A percentile compares a stretch with the other conserved stretches of the same genome.
These are phyloP conservation scores for Tetrao urogallus DNA, from an alignment of 2,113 vertebrate species.

Conservation along the genomic window DNA sequence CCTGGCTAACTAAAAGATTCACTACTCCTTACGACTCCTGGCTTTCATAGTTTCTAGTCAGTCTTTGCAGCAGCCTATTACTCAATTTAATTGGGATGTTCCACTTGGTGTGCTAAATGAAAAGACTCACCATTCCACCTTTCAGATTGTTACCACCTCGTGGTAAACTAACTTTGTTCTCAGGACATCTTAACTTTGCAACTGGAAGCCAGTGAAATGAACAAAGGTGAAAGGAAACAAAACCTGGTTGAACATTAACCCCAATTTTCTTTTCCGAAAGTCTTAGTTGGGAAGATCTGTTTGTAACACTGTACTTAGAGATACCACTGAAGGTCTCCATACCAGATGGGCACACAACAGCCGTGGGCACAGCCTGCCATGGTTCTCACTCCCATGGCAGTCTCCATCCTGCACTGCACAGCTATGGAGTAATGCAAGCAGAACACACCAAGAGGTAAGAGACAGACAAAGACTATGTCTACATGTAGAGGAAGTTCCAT, in stretches of 20 bases:
- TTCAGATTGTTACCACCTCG: neutral
- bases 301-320: neutral
- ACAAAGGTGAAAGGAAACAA: neutral
- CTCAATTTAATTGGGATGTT: conserved; percentile 23
- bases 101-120: neutral
- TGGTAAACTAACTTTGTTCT: neutral
- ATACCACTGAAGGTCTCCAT: conserved; percentile 35
- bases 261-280: neutral
- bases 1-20: conserved; percentile 25
- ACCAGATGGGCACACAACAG: neutral
- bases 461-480: neutral
- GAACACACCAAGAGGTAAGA: conserved; percentile 26
- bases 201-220: neutral
- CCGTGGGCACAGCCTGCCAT: neutral
- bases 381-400: neutral
- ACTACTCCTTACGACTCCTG: conserved; percentile 19
- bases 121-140: neutral
- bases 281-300: neutral
- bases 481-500: neutral
- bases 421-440: neutral
- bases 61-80: neutral
- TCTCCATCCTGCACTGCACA: neutral
- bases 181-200: neutral
- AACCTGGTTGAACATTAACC: conserved; percentile 46
- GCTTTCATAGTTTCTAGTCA: conserved; percentile 41